phyloP scores from a whole-genome alignment of 2,888 invertebrate genomes.

The Ornithoptera priamus region DNA sequence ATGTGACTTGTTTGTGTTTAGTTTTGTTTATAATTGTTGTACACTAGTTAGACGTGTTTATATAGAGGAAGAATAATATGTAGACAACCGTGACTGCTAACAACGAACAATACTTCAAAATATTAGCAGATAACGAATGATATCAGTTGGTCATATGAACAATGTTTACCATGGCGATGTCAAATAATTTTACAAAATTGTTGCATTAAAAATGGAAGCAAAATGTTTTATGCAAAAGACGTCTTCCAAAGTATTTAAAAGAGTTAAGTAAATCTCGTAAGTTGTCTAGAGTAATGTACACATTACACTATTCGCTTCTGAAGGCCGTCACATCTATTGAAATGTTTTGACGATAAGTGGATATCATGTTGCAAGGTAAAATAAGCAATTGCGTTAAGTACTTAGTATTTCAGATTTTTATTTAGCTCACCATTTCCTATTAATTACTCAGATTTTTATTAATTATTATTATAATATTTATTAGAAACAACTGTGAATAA shows the following conservation, averaged over 20 bases:
- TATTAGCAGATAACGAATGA: constrained; percentile 2
- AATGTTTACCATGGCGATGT: neutral
- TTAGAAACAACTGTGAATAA: too few relatives aligned
- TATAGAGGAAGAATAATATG: neutral
- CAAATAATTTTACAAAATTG: neutral
- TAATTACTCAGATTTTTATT: neutral
- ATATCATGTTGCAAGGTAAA: neutral
- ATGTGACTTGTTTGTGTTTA: neutral
- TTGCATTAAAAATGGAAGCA: neutral
- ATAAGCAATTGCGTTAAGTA: neutral
- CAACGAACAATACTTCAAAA: neutral
- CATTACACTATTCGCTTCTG: too few relatives aligned
- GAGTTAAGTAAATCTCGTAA: too few relatives aligned
- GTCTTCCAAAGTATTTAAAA: too few relatives aligned
- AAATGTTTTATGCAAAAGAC: neutral
- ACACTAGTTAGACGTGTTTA: neutral
- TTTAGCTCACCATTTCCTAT: neutral
- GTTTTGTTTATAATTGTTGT: constrained; percentile 1
- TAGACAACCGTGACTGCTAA: constrained; percentile 1
- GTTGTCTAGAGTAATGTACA: too few relatives aligned
- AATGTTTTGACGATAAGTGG: neutral
- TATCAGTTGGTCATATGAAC: neutral
- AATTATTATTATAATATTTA: too few relatives aligned
- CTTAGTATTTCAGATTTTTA: neutral
- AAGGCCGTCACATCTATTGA: too few relatives aligned